Conservation (phyloP, 2,113 vertebrate genomes). For the Bubo scandiacus region DNA sequence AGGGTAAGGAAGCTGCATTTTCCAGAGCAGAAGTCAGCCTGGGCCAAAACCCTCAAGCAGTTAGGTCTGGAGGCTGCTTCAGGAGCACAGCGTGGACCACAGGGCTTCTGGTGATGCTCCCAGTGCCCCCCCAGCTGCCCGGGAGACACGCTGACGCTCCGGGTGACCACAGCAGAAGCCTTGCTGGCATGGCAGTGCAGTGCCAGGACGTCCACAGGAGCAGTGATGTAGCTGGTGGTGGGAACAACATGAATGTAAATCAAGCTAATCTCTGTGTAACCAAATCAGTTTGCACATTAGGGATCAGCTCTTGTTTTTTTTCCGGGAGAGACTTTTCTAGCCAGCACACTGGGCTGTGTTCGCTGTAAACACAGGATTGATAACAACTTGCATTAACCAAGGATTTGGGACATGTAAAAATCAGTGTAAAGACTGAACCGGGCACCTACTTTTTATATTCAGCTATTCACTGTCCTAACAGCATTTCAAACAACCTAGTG, state of each 20-base stretch:
- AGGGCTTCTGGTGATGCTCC: not conserved
- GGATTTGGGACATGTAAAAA: not conserved
- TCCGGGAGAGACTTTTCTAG: not conserved
- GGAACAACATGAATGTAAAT: not conserved
- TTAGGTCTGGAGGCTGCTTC: not conserved
- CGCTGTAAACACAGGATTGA: rapidly evolving
- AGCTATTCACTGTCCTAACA: not conserved
- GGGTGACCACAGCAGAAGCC: not conserved
- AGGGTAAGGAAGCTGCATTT: not conserved
- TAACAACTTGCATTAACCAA: rapidly evolving
- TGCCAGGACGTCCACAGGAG: rapidly evolving
- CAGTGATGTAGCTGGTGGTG: not conserved
- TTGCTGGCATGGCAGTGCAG: rapidly evolving
- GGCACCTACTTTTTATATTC: not conserved
- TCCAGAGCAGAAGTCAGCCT: not conserved
- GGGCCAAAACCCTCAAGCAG: not conserved
- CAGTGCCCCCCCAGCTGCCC: rapidly evolving
- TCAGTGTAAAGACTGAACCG: not conserved
- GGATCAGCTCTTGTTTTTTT: not conserved
- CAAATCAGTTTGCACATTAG: not conserved
- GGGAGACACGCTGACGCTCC: rapidly evolving
- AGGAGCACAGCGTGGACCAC: not conserved
- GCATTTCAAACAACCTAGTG: not conserved
- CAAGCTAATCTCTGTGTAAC: not conserved
- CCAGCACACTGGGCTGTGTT: not conserved